These are phyloP conservation scores for Drosophila kanekoi DNA, from an alignment of 2,888 invertebrate species.

Conservation along the genomic window DNA sequence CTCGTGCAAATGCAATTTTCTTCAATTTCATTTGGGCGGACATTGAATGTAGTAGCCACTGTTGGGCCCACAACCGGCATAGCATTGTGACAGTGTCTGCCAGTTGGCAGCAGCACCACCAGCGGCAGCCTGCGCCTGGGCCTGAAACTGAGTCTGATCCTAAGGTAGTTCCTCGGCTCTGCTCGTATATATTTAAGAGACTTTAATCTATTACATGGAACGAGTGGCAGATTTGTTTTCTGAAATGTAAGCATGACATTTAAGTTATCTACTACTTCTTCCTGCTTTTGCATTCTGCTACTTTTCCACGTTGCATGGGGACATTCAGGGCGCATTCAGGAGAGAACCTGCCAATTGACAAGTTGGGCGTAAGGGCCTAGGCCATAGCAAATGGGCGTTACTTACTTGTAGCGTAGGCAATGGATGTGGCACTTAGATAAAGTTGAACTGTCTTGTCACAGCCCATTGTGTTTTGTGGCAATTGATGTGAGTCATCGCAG, in stretches of 20 bases:
- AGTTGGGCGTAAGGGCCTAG: conserved; percentile 20
- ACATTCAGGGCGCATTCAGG: conserved; percentile 10
- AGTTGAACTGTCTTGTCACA: conserved; percentile 56
- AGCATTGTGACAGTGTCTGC: conserved; percentile 45
- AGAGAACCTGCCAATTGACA: conserved; percentile 40
- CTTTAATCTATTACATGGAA: conserved; percentile 75
- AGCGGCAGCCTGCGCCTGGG: conserved; percentile 3
- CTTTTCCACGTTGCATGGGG: conserved; percentile 18
- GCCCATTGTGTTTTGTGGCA: conserved; percentile 53
- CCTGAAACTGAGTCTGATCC: conserved; percentile 3
- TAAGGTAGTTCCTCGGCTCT: conserved; percentile 36
- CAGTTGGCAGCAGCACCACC: conserved; percentile 56
- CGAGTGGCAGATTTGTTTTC: conserved; percentile 73
- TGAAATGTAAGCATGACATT: conserved; percentile 75
- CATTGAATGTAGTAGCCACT: conserved; percentile 47
- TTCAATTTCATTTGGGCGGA: conserved; percentile 80
- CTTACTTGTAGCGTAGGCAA: conserved; percentile 43
- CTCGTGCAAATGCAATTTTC: conserved; percentile 80
- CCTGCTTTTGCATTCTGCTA: conserved; percentile 26
- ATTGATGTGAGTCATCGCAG: conserved; percentile 48
- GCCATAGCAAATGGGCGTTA: conserved; percentile 39
- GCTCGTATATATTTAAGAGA: conserved; percentile 46
- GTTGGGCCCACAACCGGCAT: conserved; percentile 29
- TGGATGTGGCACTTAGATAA: conserved; percentile 52
- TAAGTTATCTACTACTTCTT: conserved; percentile 59